These are phyloP conservation scores for Pocillopora grandis DNA, from an alignment of 92 coral and sea anemone genomes.

Conservation along the genomic window DNA sequence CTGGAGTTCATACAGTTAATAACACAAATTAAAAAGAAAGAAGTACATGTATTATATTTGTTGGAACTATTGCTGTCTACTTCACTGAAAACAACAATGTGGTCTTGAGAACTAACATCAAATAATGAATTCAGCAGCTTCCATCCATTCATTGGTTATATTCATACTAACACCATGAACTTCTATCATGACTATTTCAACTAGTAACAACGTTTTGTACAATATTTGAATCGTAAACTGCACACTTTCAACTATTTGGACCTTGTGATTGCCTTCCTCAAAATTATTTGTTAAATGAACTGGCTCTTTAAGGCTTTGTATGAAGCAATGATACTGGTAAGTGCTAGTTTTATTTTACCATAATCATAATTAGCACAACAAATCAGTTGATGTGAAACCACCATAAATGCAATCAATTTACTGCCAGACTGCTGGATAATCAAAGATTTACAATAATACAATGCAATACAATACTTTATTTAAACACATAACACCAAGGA, in stretches of 20 bases:
- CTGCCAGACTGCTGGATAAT: no score
- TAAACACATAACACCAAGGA: no score
- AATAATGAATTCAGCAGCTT: background rate
- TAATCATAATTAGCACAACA: background rate
- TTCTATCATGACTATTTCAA: background rate
- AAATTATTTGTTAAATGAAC: background rate
- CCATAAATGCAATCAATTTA: background rate
- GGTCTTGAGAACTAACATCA: background rate
- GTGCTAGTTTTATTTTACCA: background rate
- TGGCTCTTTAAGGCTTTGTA: background rate
- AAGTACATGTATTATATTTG: background rate
- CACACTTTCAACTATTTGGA: background rate
- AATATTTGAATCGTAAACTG: background rate
- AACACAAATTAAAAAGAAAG: background rate
- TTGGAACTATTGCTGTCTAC: background rate
- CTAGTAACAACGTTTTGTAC: background rate
- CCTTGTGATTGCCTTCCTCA: background rate
- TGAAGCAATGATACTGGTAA: background rate
- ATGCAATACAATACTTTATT: no score
- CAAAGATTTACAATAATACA: no score
- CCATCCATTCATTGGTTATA: background rate
- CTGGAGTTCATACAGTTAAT: background rate
- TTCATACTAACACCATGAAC: background rate
- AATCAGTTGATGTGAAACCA: background rate
- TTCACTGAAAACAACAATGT: slow-evolving; percentile 15